Conservation (phyloP, 1,140 invertebrate species). For the Drosophila kikkawai region DNA sequence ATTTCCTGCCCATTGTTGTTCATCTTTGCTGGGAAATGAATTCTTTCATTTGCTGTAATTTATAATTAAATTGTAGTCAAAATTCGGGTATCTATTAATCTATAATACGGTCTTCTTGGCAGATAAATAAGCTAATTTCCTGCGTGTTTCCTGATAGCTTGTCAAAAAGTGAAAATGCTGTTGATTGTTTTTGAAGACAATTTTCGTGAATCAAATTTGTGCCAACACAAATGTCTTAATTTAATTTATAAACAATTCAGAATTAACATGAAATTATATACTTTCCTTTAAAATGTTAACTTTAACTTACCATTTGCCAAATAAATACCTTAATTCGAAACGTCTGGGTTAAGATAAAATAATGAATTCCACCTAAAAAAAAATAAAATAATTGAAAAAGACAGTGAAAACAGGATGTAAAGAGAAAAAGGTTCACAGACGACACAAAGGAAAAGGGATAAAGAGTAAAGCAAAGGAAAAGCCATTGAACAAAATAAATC, state of each 20-base stretch:
- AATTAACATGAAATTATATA: not conserved
- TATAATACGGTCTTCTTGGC: conserved; percentile 4
- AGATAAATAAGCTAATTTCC: conserved; percentile 57
- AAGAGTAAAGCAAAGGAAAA: conserved; percentile 39
- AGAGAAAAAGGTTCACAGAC: conserved; percentile 14
- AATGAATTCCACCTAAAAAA: conserved; percentile 15
- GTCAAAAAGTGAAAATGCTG: not conserved
- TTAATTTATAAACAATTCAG: not conserved
- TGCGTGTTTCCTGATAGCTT: conserved; percentile 3
- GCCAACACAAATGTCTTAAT: no score
- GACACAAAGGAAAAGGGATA: not conserved
- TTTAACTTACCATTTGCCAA: not conserved
- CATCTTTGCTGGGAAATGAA: not conserved
- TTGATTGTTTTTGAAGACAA: not conserved
- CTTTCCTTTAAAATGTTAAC: not conserved
- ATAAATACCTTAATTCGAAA: conserved; percentile 41
- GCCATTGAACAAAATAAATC: conserved; percentile 75
- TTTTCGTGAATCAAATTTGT: not conserved
- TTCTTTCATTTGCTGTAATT: conserved; percentile 3
- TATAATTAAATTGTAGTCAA: conserved; percentile 55
- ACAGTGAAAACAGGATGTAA: conserved; percentile 32
- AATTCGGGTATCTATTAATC: conserved; percentile 9
- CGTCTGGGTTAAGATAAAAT: conserved; percentile 1
- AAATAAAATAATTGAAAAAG: conserved; percentile 60
- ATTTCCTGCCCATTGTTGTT: not conserved